Evolutionary conservation across 2,113 vertebrate genomes (phyloP).

Genomic region (Nematolebias whitei): DNA sequence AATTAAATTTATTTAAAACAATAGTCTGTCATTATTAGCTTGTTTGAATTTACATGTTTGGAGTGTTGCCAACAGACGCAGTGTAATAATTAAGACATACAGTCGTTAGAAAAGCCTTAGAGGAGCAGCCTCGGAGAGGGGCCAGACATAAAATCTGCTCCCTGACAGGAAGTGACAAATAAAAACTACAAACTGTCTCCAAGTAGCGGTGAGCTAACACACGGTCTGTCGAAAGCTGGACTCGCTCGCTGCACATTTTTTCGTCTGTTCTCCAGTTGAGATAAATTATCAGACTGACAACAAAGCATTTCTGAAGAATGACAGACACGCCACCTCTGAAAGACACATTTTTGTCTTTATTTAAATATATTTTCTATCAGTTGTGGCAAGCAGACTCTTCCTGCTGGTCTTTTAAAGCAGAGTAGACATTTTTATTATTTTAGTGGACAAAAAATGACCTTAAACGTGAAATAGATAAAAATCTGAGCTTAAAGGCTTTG

Average conservation of each 20-base stretch:
- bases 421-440: no score
- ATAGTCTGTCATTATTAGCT: background rate
- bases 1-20: background rate
- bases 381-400: no score
- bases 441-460: no score
- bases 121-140: background rate
- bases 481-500: no score
- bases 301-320: slow-evolving; percentile 3
- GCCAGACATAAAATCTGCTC: slow-evolving; percentile 4
- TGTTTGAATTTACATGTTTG: background rate
- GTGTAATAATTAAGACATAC: background rate
- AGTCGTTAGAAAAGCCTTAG: background rate
- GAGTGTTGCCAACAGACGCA: slow-evolving; percentile 1
- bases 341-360: no score
- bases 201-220: background rate
- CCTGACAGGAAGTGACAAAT: slow-evolving; percentile 26
- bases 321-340: background rate
- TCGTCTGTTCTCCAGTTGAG: background rate
- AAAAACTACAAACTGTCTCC: slow-evolving; percentile 21
- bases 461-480: no score
- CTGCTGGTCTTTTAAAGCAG: no score
- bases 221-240: slow-evolving; percentile 18
- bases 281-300: slow-evolving; percentile 11
- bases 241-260: slow-evolving; percentile 5
- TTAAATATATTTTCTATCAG: no score